A percentile compares a stretch with the other conserved stretches of the same genome.
phyloP scores from a whole-genome alignment of 2,888 invertebrate genomes.

The Platerodrilus igneus region DNA sequence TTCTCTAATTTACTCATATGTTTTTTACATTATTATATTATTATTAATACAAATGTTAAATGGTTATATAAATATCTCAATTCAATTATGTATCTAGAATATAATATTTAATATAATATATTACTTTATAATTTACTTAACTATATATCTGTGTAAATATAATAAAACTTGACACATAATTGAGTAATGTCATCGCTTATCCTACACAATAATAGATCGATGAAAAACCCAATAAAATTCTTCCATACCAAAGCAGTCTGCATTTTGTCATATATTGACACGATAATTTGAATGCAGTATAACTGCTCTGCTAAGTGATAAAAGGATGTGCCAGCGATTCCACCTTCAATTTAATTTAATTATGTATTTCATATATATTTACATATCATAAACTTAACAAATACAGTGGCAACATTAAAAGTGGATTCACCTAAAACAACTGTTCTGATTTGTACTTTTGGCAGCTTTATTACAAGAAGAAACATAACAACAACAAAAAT shows the following conservation, averaged over 20 bases:
- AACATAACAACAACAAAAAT: too few species aligned
- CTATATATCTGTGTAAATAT: constrained; percentile 48
- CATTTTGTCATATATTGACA: constrained; percentile 23
- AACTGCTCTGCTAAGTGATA: too few species aligned
- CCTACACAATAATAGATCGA: constrained; percentile 33
- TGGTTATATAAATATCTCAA: constrained; percentile 47
- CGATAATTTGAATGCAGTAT: too few species aligned
- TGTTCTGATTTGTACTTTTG: too few species aligned
- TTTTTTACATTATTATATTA: constrained; percentile 48
- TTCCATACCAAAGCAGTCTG: constrained; percentile 36
- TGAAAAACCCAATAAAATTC: constrained; percentile 28
- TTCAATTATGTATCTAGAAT: constrained; percentile 44
- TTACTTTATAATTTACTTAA: constrained; percentile 42
- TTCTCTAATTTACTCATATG: constrained; percentile 47
- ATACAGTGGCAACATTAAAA: too few species aligned
- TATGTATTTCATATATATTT: too few species aligned
- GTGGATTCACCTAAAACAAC: too few species aligned
- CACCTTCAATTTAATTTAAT: too few species aligned
- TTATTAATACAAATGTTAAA: constrained; percentile 47
- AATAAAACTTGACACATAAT: constrained; percentile 49
- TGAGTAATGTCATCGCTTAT: constrained; percentile 46
- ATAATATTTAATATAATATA: constrained; percentile 33
- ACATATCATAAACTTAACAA: too few species aligned
- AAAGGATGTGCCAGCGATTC: too few species aligned
- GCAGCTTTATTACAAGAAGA: too few species aligned